Conservation (phyloP, 2,888 invertebrate species). For the Campoplex nolae region DNA sequence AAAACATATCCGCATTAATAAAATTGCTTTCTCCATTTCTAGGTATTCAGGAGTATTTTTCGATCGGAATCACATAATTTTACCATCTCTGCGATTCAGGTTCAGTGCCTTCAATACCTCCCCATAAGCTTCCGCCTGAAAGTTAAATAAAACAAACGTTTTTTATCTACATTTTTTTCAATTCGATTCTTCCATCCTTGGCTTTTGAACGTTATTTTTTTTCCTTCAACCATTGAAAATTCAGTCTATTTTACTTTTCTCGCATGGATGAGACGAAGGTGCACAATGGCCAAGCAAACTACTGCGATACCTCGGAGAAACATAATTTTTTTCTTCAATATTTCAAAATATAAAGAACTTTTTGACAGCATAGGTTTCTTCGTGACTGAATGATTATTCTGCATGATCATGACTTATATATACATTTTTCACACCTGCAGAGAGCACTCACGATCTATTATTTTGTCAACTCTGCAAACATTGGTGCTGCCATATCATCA, state of each 20-base stretch:
- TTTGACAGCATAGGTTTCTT: too few species aligned
- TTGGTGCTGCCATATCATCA: too few species aligned
- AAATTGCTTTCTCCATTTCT: too few species aligned
- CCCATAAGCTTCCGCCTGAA: not conserved
- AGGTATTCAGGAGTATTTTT: too few species aligned
- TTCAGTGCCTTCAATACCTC: not conserved
- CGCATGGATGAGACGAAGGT: not conserved
- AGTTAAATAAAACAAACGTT: not conserved
- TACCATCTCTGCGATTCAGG: not conserved
- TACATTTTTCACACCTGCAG: too few species aligned
- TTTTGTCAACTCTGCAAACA: too few species aligned
- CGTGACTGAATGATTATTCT: too few species aligned
- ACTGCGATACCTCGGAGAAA: not conserved
- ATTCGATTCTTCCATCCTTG: not conserved
- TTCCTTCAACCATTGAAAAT: not conserved
- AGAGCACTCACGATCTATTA: too few species aligned
- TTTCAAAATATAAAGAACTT: too few species aligned
- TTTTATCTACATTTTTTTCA: not conserved
- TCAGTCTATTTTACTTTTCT: not conserved
- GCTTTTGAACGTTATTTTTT: not conserved
- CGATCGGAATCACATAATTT: not conserved
- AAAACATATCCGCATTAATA: too few species aligned
- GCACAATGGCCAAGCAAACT: not conserved
- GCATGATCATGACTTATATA: too few species aligned
- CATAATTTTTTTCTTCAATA: too few species aligned